Evolutionary conservation across 2,888 invertebrate species (phyloP), one percentile per base, ranked within the genome.

Genomic region (Acleris emargana): DNA sequence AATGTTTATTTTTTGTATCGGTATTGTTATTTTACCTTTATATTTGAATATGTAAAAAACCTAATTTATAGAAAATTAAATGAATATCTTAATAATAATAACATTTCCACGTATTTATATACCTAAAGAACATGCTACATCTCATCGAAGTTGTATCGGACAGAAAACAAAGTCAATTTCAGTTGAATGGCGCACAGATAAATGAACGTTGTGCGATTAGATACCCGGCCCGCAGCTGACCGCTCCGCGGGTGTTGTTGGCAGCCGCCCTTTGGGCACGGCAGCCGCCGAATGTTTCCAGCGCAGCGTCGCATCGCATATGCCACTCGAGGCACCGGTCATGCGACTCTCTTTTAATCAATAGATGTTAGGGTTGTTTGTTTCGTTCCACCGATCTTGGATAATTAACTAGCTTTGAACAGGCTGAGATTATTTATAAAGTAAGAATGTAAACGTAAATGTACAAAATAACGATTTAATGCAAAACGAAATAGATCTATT

Each of bases 301-400:
- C 38, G 13, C 53, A 58, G 58, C 64, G 64, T 53, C 58, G 53
- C 47, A 58, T 53, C 58, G 53, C 47, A 58, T 58, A 53, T 64
- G 58, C 52, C 63, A 64, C 63, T 58, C 53, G 38, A 58, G 63
- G 38, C 63, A 52, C 63, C 63, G 63, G 47, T 47, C 63, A 58
- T 64, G 63, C 63, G 63, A 64, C 58, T 58, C 52, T 64, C 63
- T 64, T 58, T 64, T 64, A 58, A 64, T 64, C 64, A 64, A 58
- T 64, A 64, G 52, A 54, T 49, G 50, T 43, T 42, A 9, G 47
- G 58, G 25, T 58, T 62, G 62, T 50, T 64, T 28, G 25, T 53
- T 45, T 42, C 52, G 51, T 58, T 58, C 45, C 58, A 45, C 20
- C 47, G 58, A 49, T 20, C 64, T 58, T 58, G 42, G 42, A 58